Percentiles rank a stretch among this genome's conserved stretches.
These are phyloP conservation scores for Rhodophaea formosa DNA, from an alignment of 2,888 invertebrate species.

Conservation along the genomic window DNA sequence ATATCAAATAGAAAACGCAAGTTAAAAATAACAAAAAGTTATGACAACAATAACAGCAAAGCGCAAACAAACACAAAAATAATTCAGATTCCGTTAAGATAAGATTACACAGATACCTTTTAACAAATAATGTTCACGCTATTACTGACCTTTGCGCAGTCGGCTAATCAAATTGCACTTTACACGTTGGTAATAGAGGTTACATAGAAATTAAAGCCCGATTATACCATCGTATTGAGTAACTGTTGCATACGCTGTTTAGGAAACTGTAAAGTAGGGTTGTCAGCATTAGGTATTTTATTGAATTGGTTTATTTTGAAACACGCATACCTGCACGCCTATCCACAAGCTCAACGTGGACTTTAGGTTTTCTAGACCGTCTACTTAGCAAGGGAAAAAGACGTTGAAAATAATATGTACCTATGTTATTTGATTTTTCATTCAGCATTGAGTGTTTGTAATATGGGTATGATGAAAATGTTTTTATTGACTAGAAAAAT, in stretches of 20 bases:
- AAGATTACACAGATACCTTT: background rate
- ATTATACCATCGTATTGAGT: constrained; percentile 22
- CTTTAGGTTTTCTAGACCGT: too few relatives aligned
- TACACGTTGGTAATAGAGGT: constrained; percentile 17
- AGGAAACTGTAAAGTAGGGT: constrained; percentile 32
- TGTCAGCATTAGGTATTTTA: too few relatives aligned
- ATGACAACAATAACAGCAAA: background rate
- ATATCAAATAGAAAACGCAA: background rate
- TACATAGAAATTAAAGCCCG: constrained; percentile 14
- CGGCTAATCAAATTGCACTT: constrained; percentile 13
- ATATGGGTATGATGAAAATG: too few relatives aligned
- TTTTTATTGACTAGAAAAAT: too few relatives aligned
- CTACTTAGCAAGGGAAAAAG: too few relatives aligned
- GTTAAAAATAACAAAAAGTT: background rate
- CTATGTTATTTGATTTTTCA: too few relatives aligned
- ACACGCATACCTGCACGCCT: too few relatives aligned
- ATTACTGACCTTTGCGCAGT: constrained; percentile 12
- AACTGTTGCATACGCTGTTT: constrained; percentile 34
- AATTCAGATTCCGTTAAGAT: background rate
- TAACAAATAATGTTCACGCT: constrained; percentile 11
- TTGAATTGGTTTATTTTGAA: too few relatives aligned
- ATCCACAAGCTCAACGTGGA: too few relatives aligned
- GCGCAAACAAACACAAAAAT: constrained; percentile 1
- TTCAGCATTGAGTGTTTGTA: too few relatives aligned
- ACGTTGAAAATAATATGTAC: too few relatives aligned